Evolutionary conservation across 1,140 invertebrate species (phyloP).

Genomic region (Theocolax elegans): DNA sequence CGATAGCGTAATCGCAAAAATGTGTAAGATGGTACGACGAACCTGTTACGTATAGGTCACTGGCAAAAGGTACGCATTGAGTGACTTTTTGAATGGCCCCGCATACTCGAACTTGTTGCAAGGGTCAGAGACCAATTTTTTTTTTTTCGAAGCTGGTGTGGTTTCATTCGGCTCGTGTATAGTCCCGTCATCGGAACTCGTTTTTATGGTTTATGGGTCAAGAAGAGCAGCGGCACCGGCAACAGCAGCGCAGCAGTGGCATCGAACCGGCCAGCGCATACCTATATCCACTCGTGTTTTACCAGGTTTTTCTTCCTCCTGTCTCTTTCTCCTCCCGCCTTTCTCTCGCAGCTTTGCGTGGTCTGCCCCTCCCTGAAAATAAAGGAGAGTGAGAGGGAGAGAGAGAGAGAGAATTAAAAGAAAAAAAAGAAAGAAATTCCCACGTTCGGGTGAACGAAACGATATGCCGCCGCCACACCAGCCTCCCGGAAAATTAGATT

Average conservation of each 20-base stretch:
- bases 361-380: neutral
- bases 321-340: slow-evolving; percentile 20
- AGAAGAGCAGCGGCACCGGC: slow-evolving; percentile 14
- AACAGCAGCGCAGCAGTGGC: slow-evolving; percentile 42
- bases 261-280: slow-evolving; percentile 43
- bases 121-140: slow-evolving; percentile 3
- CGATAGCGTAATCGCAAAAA: no score
- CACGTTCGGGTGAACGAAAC: neutral
- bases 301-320: neutral
- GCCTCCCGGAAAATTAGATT: slow-evolving; percentile 17
- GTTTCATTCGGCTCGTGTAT: no score
- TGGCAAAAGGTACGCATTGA: no score
- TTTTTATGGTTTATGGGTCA: slow-evolving; percentile 60
- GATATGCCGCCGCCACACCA: neutral
- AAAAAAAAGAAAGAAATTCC: slow-evolving; percentile 23
- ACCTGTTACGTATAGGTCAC: no score
- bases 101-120: neutral
- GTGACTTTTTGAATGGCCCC: neutral
- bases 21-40: no score
- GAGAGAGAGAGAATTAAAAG: no score
- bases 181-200: slow-evolving; percentile 55
- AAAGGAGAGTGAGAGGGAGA: no score
- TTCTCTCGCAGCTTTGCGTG: slow-evolving; percentile 13
- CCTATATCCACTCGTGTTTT: slow-evolving; percentile 37
- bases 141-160: no score